Base-by-base conservation (phyloP, 2,797 vertebrate species). In the Mus spretus region DNA sequence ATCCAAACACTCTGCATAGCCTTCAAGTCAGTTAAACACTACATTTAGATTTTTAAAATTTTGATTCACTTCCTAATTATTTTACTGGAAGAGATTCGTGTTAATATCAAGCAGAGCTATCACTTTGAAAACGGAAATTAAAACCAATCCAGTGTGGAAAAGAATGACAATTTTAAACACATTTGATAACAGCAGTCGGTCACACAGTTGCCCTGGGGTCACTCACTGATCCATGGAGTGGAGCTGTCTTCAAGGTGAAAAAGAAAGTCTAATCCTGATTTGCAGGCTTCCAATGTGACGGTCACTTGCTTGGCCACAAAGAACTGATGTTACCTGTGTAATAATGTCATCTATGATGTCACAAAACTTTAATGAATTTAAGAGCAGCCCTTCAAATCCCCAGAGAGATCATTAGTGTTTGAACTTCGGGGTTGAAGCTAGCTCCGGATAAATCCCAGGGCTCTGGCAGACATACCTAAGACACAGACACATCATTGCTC, bases 341-440 rank as follows among this genome's bases (percentile, higher is more conserved):
- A 99, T 98, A 98, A 93, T 98, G 95, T 98, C 98, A 98, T 98
- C 98, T 98, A 97, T 99, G 98, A 99, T 98, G 98, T 98, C 98
- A 96, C 96, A 97, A 98, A 99, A 99, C 98, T 99, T 99, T 99
- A 99, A 99, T 99, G 98, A 99, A 99, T 98, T 98, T 98, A 98
- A 98, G 98, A 98, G 98, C 98, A 98, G 96, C 94, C 98, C 99
- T 99, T 99, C 99, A 99, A 99, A 98, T 97, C 97, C 97, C 93
- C 86, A 94, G 97, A 97, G 98, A 98, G 98, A 96, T 96, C 98
- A 98, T 14, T 98, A 94, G 98, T 98, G 98, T 99, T 98, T 98
- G 98, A 99, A 98, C 98, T 98, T 93, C 89, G 80, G 90, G 98
- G 97, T 98, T 98, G 96, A 97, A 97, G 97, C 98, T 98, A 98